Conservation (phyloP, 2,797 vertebrate species). For the Rousettus madagascariensis region DNA sequence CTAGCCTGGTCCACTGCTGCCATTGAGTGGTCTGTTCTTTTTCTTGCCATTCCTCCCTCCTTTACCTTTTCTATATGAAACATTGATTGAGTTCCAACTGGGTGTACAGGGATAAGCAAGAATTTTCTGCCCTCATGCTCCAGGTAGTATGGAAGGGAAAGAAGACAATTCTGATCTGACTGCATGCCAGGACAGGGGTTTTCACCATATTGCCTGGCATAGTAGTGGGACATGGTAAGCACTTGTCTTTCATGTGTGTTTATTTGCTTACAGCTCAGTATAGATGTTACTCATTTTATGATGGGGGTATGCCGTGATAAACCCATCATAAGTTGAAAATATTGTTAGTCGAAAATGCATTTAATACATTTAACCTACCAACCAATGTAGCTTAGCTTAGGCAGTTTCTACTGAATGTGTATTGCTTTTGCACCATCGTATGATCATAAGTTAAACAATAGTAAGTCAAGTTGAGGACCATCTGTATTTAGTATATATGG, state of each 20-base stretch:
- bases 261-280: background rate
- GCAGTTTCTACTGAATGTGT: background rate
- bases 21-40: background rate
- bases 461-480: background rate
- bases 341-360: background rate
- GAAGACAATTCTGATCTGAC: background rate
- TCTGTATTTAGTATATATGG: background rate
- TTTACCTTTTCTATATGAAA: background rate
- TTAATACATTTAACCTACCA: background rate
- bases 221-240: background rate
- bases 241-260: fast-evolving
- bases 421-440: background rate
- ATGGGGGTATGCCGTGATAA: background rate
- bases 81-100: background rate
- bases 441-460: background rate
- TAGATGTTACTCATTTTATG: background rate
- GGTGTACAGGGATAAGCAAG: background rate
- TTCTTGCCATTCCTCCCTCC: background rate
- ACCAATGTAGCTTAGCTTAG: background rate
- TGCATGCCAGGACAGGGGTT: fast-evolving
- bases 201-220: background rate
- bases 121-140: background rate
- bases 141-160: background rate
- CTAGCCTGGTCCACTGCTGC: background rate
- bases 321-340: background rate